Evolutionary conservation across 1,140 invertebrate species (phyloP).

Genomic region (Solenopsis fugax): DNA sequence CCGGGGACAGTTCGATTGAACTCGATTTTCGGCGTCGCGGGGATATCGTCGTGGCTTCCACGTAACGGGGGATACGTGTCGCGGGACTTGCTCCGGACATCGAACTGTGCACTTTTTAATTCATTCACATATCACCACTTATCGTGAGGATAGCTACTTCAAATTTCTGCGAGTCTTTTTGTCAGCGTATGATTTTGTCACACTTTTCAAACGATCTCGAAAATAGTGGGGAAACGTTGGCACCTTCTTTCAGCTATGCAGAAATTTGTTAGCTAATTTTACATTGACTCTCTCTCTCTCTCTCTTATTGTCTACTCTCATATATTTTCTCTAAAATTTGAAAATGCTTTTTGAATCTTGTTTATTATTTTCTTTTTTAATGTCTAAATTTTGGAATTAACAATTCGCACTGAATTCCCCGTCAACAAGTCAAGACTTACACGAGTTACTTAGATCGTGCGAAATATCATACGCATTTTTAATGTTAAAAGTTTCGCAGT

Average conservation of each 20-base stretch:
- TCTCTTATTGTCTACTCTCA: not conserved
- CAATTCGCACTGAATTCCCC: not conserved
- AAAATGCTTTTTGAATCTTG: not conserved
- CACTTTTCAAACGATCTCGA: not conserved
- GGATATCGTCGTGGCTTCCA: constrained; percentile 11
- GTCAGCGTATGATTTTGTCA: not conserved
- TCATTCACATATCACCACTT: constrained; percentile 32
- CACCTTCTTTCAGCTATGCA: not conserved
- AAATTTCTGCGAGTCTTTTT: not conserved
- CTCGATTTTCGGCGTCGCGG: not conserved
- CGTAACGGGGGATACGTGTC: not conserved
- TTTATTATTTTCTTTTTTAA: not conserved
- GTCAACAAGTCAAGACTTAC: not conserved
- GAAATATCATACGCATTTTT: constrained; percentile 13
- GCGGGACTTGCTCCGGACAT: constrained; percentile 16
- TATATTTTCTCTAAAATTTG: not conserved
- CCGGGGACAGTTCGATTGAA: constrained; percentile 33
- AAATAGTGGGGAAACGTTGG: not conserved
- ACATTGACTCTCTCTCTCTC: not conserved
- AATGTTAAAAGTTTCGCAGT: constrained; percentile 74
- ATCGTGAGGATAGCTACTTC: not conserved
- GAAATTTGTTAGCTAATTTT: not conserved
- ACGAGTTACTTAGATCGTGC: constrained; percentile 15
- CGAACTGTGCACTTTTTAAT: constrained; percentile 32
- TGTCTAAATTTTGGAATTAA: not conserved